Base-by-base conservation (phyloP, 2,797 vertebrate genomes). In the Hapalemur alaotrensis region DNA sequence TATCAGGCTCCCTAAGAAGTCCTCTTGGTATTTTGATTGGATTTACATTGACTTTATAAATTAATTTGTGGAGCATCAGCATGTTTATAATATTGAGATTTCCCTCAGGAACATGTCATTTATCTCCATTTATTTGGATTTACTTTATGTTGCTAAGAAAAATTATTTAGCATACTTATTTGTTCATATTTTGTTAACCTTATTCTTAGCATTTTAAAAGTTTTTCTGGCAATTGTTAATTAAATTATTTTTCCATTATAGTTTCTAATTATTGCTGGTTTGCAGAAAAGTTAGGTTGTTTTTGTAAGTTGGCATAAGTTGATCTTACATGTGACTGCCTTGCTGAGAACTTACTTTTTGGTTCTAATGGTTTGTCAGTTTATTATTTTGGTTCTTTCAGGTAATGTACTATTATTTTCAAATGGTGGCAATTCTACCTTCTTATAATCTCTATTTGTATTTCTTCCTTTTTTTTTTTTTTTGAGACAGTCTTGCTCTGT, bases 381-480 rank as follows among this genome's bases (percentile, higher is more conserved):
- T 88, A 32, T 93, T 93, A 72, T 89, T 89, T 93, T 76, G 38
- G 46, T 84, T 89, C 52, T 95, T 70, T 93, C 48, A 69, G 1
- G 13, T 92, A 69, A 52, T 89, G 22, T 79, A 22, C 13, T 28
- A 89, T 83, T 63, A 76, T 72, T 84, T 95, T 23, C 69, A 78
- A 92, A 59, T 84, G 69, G 32, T 72, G 7, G 57, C 38, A 52
- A 18, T 93, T 84, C 38, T 84, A 3, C 46, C 38, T 84, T 32
- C 73, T 92, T 54, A 59, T 35, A 84, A n/a, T 38, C 18, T 59
- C 20, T 89, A 78, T 78, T 93, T 83, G 22, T 80, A 63, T 63
- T 85, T 85, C 28, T 73, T 18, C 6, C n/a, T 50, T 15, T 17
- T 52, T 20, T 52, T 7, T 22, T 57, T 54, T 54, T 9, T 54